phyloP scores from a whole-genome alignment of 2,888 invertebrate species.

The Blomia tropicalis region DNA sequence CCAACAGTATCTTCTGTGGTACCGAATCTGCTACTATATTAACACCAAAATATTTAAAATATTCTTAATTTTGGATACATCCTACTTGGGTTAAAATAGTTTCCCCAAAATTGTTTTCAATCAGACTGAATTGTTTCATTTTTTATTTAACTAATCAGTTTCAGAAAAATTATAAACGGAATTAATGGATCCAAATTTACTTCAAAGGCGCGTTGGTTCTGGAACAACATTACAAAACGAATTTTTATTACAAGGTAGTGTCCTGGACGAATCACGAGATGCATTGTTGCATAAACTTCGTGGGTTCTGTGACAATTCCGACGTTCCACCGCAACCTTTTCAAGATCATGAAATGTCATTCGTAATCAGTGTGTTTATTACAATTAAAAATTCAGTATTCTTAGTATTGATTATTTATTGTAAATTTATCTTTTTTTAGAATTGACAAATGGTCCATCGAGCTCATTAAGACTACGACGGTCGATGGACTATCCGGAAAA shows the following conservation, averaged over 20 bases:
- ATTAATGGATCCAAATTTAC: slow-evolving; percentile 8
- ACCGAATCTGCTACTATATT: no score
- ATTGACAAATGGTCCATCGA: slow-evolving; percentile 41
- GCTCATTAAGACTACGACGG: slow-evolving; percentile 59
- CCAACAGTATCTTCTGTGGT: no score
- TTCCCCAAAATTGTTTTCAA: no score
- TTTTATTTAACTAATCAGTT: no score
- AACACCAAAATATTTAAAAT: no score
- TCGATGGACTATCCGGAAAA: slow-evolving; percentile 64
- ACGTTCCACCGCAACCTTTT: slow-evolving; percentile 69
- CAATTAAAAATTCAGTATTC: slow-evolving; percentile 19
- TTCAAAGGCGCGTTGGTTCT: not conserved
- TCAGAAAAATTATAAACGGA: no score
- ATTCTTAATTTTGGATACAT: no score
- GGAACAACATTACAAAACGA: slow-evolving; percentile 47
- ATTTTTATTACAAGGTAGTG: slow-evolving; percentile 78
- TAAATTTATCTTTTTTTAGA: slow-evolving; percentile 12
- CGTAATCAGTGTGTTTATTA: slow-evolving; percentile 34
- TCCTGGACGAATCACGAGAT: slow-evolving; percentile 75
- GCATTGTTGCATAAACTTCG: slow-evolving; percentile 69
- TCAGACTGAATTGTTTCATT: no score
- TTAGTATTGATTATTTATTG: not conserved
- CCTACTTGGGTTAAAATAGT: no score
- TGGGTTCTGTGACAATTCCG: slow-evolving; percentile 61
- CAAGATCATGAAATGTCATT: slow-evolving; percentile 74